phyloP scores from a whole-genome alignment of 2,888 invertebrate genomes.

The Acleris sparsana region DNA sequence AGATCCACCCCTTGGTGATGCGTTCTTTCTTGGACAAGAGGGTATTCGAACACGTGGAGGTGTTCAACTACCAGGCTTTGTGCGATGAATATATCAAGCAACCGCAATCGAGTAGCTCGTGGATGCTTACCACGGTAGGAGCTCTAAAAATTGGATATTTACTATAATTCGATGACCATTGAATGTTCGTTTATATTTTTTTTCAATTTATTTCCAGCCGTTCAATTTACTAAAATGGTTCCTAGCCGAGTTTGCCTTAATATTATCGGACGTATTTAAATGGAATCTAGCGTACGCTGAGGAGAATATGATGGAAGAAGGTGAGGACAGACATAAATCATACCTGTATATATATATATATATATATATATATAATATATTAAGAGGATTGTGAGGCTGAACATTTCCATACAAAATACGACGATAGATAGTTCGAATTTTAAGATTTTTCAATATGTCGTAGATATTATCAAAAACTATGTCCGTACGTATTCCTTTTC shows the following conservation, averaged over 20 bases:
- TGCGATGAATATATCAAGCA: constrained; percentile 74
- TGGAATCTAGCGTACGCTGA: constrained; percentile 55
- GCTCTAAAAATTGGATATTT: background rate
- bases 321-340: constrained; percentile 43
- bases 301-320: constrained; percentile 47
- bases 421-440: no score
- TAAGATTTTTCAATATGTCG: no score
- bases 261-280: constrained; percentile 58
- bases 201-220: constrained; percentile 58
- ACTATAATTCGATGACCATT: background rate
- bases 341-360: no score
- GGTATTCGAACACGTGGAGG: constrained; percentile 89
- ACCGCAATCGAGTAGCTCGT: constrained; percentile 51
- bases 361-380: background rate
- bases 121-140: constrained; percentile 61
- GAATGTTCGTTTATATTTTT: background rate
- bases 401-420: no score
- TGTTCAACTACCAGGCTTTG: constrained; percentile 94
- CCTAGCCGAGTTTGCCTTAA: constrained; percentile 59
- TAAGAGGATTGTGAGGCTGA: no score
- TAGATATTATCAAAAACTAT: no score
- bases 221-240: constrained; percentile 69
- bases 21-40: constrained; percentile 87
- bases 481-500: no score
- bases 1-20: constrained; percentile 90